These are phyloP conservation scores for Nyctibius bracteatus DNA, from an alignment of 2,113 vertebrate genomes.

Conservation along the genomic window DNA sequence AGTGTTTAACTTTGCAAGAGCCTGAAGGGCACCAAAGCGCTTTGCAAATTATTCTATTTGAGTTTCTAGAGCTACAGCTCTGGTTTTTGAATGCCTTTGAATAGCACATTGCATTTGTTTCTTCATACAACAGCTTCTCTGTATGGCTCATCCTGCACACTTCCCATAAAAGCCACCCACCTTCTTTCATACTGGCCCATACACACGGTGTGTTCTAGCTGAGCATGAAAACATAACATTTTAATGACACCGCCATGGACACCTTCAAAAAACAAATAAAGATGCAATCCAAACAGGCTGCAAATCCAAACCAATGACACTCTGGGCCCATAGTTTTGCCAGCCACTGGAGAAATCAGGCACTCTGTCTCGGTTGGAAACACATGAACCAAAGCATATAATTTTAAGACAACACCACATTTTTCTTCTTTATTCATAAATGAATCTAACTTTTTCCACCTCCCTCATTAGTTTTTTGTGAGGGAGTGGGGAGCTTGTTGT, in stretches of 20 bases:
- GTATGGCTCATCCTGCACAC: neutral
- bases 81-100: neutral
- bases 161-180: neutral
- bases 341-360: neutral
- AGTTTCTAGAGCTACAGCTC: neutral
- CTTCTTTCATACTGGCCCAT: neutral
- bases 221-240: neutral
- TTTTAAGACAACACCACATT: neutral
- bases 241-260: neutral
- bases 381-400: neutral
- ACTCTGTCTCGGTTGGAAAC: neutral
- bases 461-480: neutral
- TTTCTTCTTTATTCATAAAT: neutral
- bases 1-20: neutral
- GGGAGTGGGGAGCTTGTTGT: too few relatives aligned
- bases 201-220: neutral
- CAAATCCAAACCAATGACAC: neutral
- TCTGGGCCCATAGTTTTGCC: neutral
- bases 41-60: neutral
- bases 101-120: neutral
- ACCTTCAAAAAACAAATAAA: neutral
- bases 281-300: neutral
- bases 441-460: neutral
- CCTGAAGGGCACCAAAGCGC: neutral
- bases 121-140: neutral